Conservation (phyloP, 2,113 vertebrate genomes). For the Sakesphorus luctuosus region DNA sequence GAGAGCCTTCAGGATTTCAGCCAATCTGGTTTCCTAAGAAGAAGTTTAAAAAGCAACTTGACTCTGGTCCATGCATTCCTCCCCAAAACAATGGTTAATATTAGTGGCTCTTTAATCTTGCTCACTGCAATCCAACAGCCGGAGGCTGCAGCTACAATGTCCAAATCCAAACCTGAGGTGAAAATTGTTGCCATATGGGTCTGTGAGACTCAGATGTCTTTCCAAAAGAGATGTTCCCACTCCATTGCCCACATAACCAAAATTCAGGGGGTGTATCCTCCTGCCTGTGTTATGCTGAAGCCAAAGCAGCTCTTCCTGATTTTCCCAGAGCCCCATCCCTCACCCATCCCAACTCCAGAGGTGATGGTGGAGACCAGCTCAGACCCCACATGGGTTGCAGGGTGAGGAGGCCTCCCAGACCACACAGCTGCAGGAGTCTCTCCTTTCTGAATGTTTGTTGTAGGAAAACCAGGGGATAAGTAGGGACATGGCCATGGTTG, state of each 20-base stretch:
- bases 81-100: background rate
- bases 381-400: background rate
- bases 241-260: background rate
- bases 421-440: background rate
- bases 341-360: background rate
- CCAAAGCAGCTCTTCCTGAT: background rate
- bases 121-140: background rate
- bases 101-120: background rate
- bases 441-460: too few relatives aligned
- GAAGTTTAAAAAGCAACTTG: background rate
- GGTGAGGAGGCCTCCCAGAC: background rate
- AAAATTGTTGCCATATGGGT: background rate
- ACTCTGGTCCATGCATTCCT: background rate
- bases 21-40: background rate
- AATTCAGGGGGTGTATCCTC: background rate
- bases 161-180: background rate
- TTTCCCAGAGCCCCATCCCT: background rate
- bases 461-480: background rate
- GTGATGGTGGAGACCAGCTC: background rate
- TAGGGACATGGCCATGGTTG: rapidly evolving
- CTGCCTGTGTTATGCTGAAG: background rate
- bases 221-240: background rate
- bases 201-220: background rate
- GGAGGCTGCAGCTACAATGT: background rate
- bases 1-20: background rate